A percentile compares a stretch with the other conserved stretches of the same genome.
These are phyloP conservation scores for Pelochelys cantorii DNA, from an alignment of 2,797 vertebrate species.

Conservation along the genomic window DNA sequence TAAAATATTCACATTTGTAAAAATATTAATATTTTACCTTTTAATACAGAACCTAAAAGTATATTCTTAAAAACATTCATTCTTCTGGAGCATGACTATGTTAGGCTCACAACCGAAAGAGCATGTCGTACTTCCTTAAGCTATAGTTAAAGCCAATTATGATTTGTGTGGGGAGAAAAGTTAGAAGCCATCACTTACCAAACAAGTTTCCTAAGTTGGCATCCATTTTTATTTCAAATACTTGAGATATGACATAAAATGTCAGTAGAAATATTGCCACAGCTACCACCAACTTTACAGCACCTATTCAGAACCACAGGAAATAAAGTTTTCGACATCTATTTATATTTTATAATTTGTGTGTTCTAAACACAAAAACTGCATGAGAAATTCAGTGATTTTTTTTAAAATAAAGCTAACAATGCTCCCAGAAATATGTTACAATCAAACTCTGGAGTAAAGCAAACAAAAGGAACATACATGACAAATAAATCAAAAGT, in stretches of 20 bases:
- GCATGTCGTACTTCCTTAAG: accelerated
- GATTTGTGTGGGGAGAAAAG: not conserved
- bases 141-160: not conserved
- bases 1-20: not conserved
- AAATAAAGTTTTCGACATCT: not conserved
- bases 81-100: not conserved
- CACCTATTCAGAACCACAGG: conserved; percentile 78
- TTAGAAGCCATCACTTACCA: conserved; percentile 83
- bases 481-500: not conserved
- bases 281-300: conserved; percentile 87
- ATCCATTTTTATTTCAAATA: conserved; percentile 93
- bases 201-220: conserved; percentile 86
- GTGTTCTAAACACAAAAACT: not conserved
- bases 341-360: not conserved
- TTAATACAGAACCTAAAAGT: not conserved
- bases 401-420: not conserved
- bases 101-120: not conserved
- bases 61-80: not conserved
- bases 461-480: not conserved
- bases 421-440: not conserved
- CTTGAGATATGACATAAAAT: conserved; percentile 91
- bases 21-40: not conserved
- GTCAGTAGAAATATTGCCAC: conserved; percentile 87
- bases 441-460: not conserved
- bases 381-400: not conserved